Evolutionary conservation across 2,113 vertebrate species (phyloP), one percentile per base, ranked within the genome.

Genomic region (Pampusana beccarii): DNA sequence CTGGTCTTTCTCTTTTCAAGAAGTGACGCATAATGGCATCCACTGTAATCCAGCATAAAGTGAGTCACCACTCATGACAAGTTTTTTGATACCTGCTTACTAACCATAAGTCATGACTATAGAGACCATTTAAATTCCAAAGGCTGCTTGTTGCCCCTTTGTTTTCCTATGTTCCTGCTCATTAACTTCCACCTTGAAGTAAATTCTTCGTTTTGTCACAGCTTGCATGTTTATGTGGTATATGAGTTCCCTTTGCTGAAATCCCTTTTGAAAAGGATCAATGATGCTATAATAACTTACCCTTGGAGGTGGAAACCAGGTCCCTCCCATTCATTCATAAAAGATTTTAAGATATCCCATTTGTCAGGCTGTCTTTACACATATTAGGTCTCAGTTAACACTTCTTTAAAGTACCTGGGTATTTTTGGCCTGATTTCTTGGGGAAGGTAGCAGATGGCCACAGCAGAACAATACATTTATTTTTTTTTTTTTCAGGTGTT

Each of bases 381-480:
- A 15, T 14, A 48, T 3, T 61, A 36, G 51, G 20, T 81, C 42
- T 91, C 24, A 50, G 2, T 14, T 81, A 90, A 44, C 36, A 62
- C 48, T 62, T 81, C 36, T 81, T 73, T 46, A 19, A 48, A 80
- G 13, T 75, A 11, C 10, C 17, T 51, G 33, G 17, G 8, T 86
- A 48, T 64, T 90, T 93, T 88, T 92, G 53, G 34, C 53, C 34
- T 73, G 50, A 21, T 34, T 72, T 85, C 24, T 67, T 67, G 28
- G 26, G n/a, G 11, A 33, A 34, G 16, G 18, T 53, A 77, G 62
- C 57, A 86, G 58, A 29, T 69, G 79, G 54, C 58, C 38, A 64
- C 24, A 80, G 71, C 38, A 86, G 71, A 92, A 48, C 17, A 77
- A 11, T 0, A 16, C 16, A 44, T 44, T 17, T 46, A 19, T 46